Base-by-base conservation (phyloP, 2,888 invertebrate species). In the Tineola bisselliella region DNA sequence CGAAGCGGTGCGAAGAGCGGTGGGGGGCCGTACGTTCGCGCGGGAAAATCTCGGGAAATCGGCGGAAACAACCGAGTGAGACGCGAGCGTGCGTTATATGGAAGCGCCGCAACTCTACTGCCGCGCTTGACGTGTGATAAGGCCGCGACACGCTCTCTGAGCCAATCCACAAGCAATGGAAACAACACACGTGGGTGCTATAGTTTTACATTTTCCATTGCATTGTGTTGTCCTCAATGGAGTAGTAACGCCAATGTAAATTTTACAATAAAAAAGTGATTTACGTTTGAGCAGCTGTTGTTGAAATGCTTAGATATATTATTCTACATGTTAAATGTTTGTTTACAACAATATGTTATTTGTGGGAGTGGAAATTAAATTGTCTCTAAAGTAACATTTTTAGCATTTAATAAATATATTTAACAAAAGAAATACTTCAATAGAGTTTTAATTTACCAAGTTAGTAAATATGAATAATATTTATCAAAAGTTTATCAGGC, bases 101-200 rank as follows among this genome's bases (percentile, higher is more conserved):
- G 66, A 69, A 70, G 78, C 75, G 67, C 72, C 75, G 75, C 70
- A 70, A 70, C 68, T 71, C 67, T 70, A 84, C 84, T 84, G 82
- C 74, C 74, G 76, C 66, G 69, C 66, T 70, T 68, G 68, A 66
- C 69, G 68, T 69, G 71, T 84, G 84, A 84, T 86, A 84, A 84
- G 77, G 38, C 54, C 3, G 48, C 48, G 48, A 48, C 48, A 48
- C 48, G 48, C n/a, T 48, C 13, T 8, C 17, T 3, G 48, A 48
- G 48, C 48, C 48, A 48, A 48, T 48, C 15, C 48, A 17, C 8
- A 48, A 38, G 48, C 48, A 48, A 48, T 48, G 48, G 48, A 48
- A 48, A 48, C 48, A 48, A 48, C 48, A 48, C 48, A 48, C 48
- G 48, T 48, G 48, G 48, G 48, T 48, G 48, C 48, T 48, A 48